Base-by-base conservation (phyloP, 2,888 invertebrate genomes). In the Melolontha melolontha region DNA sequence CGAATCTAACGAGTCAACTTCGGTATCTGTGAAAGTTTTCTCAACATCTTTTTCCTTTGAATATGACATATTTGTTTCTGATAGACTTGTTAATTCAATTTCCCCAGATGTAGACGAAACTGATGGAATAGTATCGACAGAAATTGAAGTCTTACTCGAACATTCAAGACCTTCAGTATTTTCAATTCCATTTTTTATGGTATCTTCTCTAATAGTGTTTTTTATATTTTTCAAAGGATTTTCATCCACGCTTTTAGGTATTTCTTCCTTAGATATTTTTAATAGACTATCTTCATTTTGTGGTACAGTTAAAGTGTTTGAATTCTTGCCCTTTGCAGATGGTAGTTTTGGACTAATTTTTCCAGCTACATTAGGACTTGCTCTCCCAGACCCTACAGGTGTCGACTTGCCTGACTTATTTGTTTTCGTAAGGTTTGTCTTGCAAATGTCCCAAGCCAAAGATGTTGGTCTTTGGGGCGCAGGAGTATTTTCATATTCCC, bases 381-480 rank as follows among this genome's bases (percentile, higher is more conserved):
- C 87, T 73, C 86, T 86, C 0, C 87, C 87, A 6, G 88, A 89
- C 67, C 86, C 82, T 4, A 86, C 78, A 62, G 84, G 84, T 68
- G 80, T 83, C 0, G 82, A 82, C 74, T 86, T 86, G 57, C 85
- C 84, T 10, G 83, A 79, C 74, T 80, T 72, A 79, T 79, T 71
- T 78, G 80, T 72, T 75, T 74, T 75, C 83, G 73, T 81, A 69
- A 78, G 75, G 72, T 81, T 94, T 44, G 94, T 93, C 84, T 97
- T 98, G 70, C 97, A 88, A 44, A 98, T 92, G 84, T 97, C 97
- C 98, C 98, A 98, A 0, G 98, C 93, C 64, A 98, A 84, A 14
- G 97, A 96, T 51, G 92, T 93, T 0, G 96, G 96, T 75, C 95
- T 87, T 78, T 95, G 89, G 0, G 92, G 92, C 27, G 90, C 89